Percentiles rank a stretch among this genome's conserved stretches.
Evolutionary conservation across 2,797 vertebrate species (phyloP).

Genomic region (Siniperca obscura): DNA sequence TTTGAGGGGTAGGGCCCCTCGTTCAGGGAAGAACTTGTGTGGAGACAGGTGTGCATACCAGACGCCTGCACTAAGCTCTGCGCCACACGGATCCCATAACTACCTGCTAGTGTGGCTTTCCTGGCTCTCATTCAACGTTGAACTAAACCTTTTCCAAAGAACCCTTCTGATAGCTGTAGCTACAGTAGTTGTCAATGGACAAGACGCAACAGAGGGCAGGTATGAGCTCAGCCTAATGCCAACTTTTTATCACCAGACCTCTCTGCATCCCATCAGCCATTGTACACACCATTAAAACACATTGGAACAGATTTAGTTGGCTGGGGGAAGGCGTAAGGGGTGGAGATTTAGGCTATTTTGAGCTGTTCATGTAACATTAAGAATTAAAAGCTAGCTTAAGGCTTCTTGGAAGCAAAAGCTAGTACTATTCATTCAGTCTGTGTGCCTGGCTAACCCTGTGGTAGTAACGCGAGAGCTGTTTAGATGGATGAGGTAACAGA

Average conservation of each 20-base stretch:
- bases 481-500: constrained; percentile 39
- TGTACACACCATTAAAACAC: constrained; percentile 56
- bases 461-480: constrained; percentile 45
- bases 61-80: constrained; percentile 73
- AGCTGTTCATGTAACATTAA: constrained; percentile 76
- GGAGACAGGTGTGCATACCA: constrained; percentile 88
- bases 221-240: constrained; percentile 49
- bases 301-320: constrained; percentile 52
- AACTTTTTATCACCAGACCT: constrained; percentile 49
- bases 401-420: constrained; percentile 70
- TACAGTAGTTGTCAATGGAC: constrained; percentile 42
- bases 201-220: constrained; percentile 50
- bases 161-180: constrained; percentile 20
- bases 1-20: constrained; percentile 56
- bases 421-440: constrained; percentile 52
- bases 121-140: constrained; percentile 56
- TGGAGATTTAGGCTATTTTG: constrained; percentile 75
- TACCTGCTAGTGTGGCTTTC: constrained; percentile 72
- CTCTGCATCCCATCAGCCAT: constrained; percentile 47
- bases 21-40: constrained; percentile 56
- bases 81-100: constrained; percentile 67
- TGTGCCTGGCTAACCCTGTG: constrained; percentile 34
- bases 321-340: constrained; percentile 38
- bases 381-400: constrained; percentile 75
- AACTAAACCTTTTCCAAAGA: constrained; percentile 37